Conservation (phyloP, 2,888 invertebrate species). For the Plusia festucae region DNA sequence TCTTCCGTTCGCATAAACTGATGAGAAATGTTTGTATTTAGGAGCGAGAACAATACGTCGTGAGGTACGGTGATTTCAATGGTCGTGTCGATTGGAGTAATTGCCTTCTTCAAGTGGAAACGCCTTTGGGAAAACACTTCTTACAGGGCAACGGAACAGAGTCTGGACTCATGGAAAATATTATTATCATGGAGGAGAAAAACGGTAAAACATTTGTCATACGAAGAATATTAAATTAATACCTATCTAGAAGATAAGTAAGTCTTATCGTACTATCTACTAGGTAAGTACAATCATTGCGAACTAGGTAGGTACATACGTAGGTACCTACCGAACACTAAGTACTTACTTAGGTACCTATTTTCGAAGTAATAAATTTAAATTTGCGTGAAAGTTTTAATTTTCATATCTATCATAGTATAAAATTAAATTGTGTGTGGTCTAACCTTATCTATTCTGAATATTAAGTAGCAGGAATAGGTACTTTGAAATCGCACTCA, state of each 20-base stretch:
- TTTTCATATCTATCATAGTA: no score
- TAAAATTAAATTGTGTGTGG: no score
- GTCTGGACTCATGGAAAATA: conserved; percentile 63
- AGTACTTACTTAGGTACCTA: no score
- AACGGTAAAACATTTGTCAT: conserved; percentile 35
- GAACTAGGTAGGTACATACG: background rate
- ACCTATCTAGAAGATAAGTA: conserved; percentile 28
- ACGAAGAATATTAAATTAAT: conserved; percentile 5
- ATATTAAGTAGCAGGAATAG: no score
- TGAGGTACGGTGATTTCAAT: conserved; percentile 62
- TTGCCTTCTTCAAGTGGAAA: conserved; percentile 63
- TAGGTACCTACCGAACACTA: no score
- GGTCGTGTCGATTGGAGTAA: conserved; percentile 60
- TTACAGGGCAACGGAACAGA: conserved; percentile 61
- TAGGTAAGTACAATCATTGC: conserved; percentile 23
- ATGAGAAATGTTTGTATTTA: conserved; percentile 28
- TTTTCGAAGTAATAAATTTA: no score
- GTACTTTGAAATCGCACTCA: no score
- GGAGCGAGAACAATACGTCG: conserved; percentile 62
- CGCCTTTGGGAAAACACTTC: conserved; percentile 61
- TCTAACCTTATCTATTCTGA: no score
- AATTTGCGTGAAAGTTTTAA: no score
- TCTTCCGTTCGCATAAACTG: background rate
- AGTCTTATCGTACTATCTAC: conserved; percentile 29
- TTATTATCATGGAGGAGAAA: conserved; percentile 56